phyloP scores from a whole-genome alignment of 1,140 invertebrate genomes.

The Pollicipes pollicipes region DNA sequence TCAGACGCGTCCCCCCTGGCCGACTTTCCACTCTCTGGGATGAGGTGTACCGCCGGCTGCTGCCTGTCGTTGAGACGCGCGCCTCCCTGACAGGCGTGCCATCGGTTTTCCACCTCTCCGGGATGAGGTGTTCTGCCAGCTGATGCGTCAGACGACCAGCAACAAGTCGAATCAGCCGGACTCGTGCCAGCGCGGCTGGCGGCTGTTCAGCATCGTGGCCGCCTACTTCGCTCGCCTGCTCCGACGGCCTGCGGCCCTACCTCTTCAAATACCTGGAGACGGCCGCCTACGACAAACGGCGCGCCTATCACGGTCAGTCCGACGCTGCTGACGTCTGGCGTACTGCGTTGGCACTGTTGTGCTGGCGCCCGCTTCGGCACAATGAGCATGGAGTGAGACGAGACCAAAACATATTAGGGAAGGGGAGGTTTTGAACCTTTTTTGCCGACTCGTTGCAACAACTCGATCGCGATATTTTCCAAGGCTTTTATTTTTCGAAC shows the following conservation, averaged over 20 bases:
- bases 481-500: too few species aligned
- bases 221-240: slow-evolving; percentile 94
- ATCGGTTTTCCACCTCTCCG: slow-evolving; percentile 73
- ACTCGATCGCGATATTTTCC: too few species aligned
- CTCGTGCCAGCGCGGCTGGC: slow-evolving; percentile 88
- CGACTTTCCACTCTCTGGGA: neutral
- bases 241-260: slow-evolving; percentile 77
- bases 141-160: slow-evolving; percentile 98
- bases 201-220: slow-evolving; percentile 87
- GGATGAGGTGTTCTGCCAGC: slow-evolving; percentile 95
- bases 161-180: slow-evolving; percentile 79
- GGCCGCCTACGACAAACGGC: slow-evolving; percentile 75
- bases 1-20: too few species aligned
- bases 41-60: neutral
- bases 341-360: too few species aligned
- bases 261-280: slow-evolving; percentile 89
- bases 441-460: too few species aligned
- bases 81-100: slow-evolving; percentile 57
- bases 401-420: too few species aligned
- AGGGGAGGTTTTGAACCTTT: too few species aligned
- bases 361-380: too few species aligned
- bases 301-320: slow-evolving; percentile 49
- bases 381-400: too few species aligned
- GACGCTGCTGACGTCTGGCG: too few species aligned
- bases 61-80: too few species aligned